Evolutionary conservation across 2,888 invertebrate species (phyloP).

Genomic region (Idaea biselata): DNA sequence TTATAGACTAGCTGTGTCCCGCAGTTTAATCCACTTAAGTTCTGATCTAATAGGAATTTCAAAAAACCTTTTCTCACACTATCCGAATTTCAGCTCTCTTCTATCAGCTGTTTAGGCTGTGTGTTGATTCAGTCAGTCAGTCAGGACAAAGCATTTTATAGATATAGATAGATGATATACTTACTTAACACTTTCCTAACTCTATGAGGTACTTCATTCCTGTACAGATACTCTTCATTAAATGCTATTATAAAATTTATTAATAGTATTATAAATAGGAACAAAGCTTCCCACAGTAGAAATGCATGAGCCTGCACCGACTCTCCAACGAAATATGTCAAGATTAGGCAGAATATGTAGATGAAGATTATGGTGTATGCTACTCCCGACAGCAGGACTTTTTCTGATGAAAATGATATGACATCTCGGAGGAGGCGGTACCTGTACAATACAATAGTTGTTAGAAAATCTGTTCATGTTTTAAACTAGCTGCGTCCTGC

Average conservation of each 20-base stretch:
- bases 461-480: background rate
- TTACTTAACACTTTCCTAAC: constrained; percentile 71
- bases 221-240: constrained; percentile 71
- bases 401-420: constrained; percentile 73
- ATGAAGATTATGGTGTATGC: constrained; percentile 67
- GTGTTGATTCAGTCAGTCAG: no score
- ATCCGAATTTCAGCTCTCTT: no score
- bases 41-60: no score
- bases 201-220: constrained; percentile 80
- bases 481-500: no score
- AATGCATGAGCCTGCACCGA: constrained; percentile 63
- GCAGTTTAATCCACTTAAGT: no score
- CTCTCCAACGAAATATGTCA: constrained; percentile 65
- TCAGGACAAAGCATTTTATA: background rate
- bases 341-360: constrained; percentile 62
- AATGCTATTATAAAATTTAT: constrained; percentile 69
- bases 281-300: constrained; percentile 69
- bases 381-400: constrained; percentile 67
- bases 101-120: no score
- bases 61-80: no score
- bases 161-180: constrained; percentile 24
- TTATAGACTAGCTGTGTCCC: no score
- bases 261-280: constrained; percentile 64
- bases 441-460: constrained; percentile 42
- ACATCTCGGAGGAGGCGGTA: constrained; percentile 55